Evolutionary conservation across 1,140 invertebrate genomes (phyloP).

Genomic region (Leptopilina boulardi): DNA sequence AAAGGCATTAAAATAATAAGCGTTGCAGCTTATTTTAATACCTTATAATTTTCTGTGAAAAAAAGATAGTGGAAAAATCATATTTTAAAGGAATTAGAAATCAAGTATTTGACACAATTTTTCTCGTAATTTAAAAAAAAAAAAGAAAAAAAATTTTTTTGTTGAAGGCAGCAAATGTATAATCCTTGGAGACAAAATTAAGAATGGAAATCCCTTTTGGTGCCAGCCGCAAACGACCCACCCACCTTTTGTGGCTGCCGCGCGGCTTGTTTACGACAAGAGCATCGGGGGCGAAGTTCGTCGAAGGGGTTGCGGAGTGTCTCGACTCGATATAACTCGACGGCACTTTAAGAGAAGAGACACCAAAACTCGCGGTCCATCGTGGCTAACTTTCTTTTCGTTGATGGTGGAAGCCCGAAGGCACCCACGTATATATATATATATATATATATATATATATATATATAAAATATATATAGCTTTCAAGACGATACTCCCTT

Average conservation of each 20-base stretch:
- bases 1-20: no score
- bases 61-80: no score
- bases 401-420: conserved; percentile 16
- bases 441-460: no score
- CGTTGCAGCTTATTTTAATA: no score
- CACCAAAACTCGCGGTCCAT: conserved; percentile 45
- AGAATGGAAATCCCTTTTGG: conserved; percentile 56
- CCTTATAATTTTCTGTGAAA: no score
- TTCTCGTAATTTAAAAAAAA: neutral
- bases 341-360: conserved; percentile 26
- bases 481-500: neutral
- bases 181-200: conserved; percentile 41
- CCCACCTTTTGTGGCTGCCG: conserved; percentile 58
- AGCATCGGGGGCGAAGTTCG: conserved; percentile 63
- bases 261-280: conserved; percentile 69
- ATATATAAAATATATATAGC: no score
- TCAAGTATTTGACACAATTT: neutral
- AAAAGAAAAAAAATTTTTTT: neutral
- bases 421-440: neutral
- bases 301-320: conserved; percentile 9
- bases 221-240: conserved; percentile 57
- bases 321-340: conserved; percentile 30
- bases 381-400: conserved; percentile 56
- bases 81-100: no score
- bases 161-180: neutral